Conservation (phyloP, 2,113 vertebrate genomes). For the Mobula birostris region DNA sequence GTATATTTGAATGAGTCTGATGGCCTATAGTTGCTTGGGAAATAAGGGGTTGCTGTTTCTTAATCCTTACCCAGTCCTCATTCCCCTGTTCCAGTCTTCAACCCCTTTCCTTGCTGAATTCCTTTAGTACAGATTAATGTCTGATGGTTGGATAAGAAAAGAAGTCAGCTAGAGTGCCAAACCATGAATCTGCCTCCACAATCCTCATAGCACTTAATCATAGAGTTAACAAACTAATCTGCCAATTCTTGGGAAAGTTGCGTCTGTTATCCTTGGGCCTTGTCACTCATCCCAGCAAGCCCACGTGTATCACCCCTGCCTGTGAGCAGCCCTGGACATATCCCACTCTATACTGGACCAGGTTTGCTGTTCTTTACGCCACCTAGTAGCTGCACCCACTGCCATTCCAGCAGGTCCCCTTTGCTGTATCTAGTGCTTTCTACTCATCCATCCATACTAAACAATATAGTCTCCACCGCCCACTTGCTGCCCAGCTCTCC, state of each 20-base stretch:
- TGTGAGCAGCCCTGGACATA: too few relatives aligned
- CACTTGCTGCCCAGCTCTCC: not conserved
- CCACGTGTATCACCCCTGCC: not conserved
- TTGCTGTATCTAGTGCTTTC: not conserved
- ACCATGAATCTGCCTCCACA: not conserved
- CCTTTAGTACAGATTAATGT: too few relatives aligned
- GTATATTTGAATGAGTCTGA: not conserved
- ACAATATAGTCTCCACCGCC: not conserved
- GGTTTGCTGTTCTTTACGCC: too few relatives aligned
- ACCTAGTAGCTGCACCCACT: not conserved
- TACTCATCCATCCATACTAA: not conserved
- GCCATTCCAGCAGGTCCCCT: not conserved
- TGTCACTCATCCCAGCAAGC: not conserved
- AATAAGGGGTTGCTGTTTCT: not conserved
- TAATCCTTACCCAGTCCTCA: not conserved
- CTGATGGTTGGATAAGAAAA: not conserved
- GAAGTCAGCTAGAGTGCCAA: not conserved
- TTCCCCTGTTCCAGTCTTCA: not conserved
- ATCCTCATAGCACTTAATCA: too few relatives aligned
- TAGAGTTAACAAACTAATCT: too few relatives aligned
- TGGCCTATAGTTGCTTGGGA: not conserved
- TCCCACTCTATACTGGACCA: not conserved
- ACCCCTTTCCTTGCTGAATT: not conserved
- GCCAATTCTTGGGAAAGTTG: not conserved
- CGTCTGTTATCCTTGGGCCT: not conserved